Conservation (phyloP, 2,113 vertebrate species). For the Gadus chalcogrammus region DNA sequence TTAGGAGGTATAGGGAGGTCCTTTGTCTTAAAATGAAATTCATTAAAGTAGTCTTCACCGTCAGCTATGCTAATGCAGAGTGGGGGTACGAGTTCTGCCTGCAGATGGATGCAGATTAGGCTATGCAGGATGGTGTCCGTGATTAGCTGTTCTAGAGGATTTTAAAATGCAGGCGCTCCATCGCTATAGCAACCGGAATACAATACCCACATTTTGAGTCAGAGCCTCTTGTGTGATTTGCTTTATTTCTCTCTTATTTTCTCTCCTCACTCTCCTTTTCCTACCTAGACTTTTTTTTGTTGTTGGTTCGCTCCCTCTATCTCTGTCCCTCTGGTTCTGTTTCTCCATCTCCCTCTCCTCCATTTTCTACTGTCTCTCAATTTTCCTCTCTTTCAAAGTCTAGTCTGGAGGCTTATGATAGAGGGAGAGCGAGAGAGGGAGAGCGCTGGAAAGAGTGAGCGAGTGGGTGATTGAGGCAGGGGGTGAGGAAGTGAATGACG, state of each 20-base stretch:
- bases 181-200: constrained; percentile 72
- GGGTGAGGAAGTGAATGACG: constrained; percentile 21
- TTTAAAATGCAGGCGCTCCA: constrained; percentile 64
- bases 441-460: constrained; percentile 29
- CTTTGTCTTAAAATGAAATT: constrained; percentile 36
- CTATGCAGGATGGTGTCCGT: constrained; percentile 55
- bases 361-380: not conserved
- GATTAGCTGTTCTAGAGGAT: constrained; percentile 65
- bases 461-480: constrained; percentile 22
- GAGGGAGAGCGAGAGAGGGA: constrained; percentile 3
- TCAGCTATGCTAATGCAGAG: constrained; percentile 47
- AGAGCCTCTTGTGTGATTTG: constrained; percentile 34
- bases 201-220: constrained; percentile 65
- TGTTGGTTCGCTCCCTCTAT: not conserved
- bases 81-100: constrained; percentile 41
- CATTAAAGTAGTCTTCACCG: constrained; percentile 46
- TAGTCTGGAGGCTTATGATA: constrained; percentile 43
- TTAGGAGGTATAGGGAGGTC: constrained; percentile 24
- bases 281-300: too few species aligned
- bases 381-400: constrained; percentile 44
- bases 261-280: constrained; percentile 52
- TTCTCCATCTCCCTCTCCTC: not conserved
- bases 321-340: too few species aligned
- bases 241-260: constrained; percentile 6
- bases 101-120: constrained; percentile 56